phyloP scores from a whole-genome alignment of 1,140 invertebrate genomes.

The Ostrea denselamellosa region DNA sequence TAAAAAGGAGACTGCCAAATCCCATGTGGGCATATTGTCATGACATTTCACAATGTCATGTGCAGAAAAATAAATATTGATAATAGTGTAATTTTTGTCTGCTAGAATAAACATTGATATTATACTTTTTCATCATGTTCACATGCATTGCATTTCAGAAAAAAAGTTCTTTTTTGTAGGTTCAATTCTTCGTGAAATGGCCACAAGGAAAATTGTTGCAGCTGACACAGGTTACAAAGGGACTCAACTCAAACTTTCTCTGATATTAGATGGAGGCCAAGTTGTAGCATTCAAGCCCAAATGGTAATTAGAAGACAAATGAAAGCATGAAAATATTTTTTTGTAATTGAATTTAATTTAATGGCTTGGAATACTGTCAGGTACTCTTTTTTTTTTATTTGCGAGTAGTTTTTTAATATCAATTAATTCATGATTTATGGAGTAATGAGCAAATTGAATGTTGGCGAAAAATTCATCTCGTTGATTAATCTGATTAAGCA shows the following conservation, averaged over 20 bases:
- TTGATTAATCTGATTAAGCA: no score
- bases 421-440: no score
- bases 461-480: no score
- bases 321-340: no score
- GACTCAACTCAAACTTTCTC: conserved; percentile 92
- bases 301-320: conserved; percentile 81
- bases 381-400: no score
- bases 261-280: conserved; percentile 88
- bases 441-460: no score
- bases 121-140: neutral
- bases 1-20: neutral
- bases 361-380: no score
- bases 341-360: no score
- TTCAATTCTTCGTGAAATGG: conserved; percentile 85
- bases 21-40: no score
- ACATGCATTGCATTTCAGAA: no score
- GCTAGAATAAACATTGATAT: neutral
- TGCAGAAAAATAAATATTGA: neutral
- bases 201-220: conserved; percentile 84
- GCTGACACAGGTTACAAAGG: conserved; percentile 88
- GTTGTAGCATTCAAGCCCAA: conserved; percentile 94
- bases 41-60: no score
- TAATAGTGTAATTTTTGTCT: neutral
- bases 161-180: conserved; percentile 79
- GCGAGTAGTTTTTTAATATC: no score